These are phyloP conservation scores for Himantopus leucocephalus DNA, from an alignment of 2,113 vertebrate genomes.

Conservation along the genomic window DNA sequence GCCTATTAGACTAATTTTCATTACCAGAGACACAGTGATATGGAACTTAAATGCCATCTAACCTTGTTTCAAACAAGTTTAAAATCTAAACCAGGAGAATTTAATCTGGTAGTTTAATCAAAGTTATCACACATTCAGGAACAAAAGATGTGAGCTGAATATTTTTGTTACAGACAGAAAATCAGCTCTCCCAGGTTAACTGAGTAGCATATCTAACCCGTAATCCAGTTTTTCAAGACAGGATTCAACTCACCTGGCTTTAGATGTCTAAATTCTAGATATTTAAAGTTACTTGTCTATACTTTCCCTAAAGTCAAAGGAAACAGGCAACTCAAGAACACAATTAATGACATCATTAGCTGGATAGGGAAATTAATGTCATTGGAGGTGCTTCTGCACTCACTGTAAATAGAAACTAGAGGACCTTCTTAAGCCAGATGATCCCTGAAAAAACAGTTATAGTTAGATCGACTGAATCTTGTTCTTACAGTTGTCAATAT, in stretches of 20 bases:
- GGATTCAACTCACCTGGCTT: background rate
- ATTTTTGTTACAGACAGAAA: background rate
- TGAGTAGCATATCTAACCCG: background rate
- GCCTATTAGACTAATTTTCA: conserved; percentile 57
- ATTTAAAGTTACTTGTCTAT: background rate
- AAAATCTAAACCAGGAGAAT: conserved; percentile 30
- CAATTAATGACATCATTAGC: background rate
- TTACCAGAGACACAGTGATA: conserved; percentile 27
- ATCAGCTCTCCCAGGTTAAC: background rate
- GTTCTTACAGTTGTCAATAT: background rate
- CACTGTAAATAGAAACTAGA: background rate
- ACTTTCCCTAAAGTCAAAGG: background rate
- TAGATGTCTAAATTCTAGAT: background rate
- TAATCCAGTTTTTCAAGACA: background rate
- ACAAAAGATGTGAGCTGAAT: background rate
- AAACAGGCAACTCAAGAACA: background rate
- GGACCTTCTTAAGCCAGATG: background rate
- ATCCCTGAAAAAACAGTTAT: background rate
- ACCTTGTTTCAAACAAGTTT: conserved; percentile 30
- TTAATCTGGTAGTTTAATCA: conserved; percentile 42
- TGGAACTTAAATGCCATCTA: conserved; percentile 41
- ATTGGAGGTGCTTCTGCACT: background rate
- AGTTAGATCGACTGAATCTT: background rate
- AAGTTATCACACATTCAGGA: conserved; percentile 13
- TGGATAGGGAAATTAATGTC: background rate